Percentiles rank a stretch among this genome's conserved stretches.
Conservation (phyloP, 2,113 vertebrate species). For the Ictalurus furcatus region DNA sequence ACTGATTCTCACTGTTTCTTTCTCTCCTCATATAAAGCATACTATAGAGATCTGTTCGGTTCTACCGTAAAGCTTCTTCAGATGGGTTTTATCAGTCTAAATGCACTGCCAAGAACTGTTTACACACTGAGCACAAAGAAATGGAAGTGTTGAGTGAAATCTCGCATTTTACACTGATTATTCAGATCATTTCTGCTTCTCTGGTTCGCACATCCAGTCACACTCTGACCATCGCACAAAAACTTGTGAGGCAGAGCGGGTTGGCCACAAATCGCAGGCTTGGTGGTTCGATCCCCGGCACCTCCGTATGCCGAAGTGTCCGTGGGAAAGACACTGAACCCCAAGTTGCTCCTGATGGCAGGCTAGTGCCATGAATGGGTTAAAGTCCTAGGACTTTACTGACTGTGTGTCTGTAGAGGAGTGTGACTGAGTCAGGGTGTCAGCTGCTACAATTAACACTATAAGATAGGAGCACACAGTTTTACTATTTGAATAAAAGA, state of each 20-base stretch:
- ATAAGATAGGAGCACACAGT: not conserved
- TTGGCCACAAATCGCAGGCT: too few relatives aligned
- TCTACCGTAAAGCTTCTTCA: not conserved
- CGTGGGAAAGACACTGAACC: too few relatives aligned
- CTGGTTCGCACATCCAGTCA: not conserved
- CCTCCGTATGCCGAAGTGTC: too few relatives aligned
- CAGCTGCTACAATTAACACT: not conserved
- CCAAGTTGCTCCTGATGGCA: too few relatives aligned
- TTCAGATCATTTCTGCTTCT: not conserved
- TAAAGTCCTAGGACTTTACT: not conserved
- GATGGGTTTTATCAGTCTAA: not conserved
- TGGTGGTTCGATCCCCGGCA: too few relatives aligned
- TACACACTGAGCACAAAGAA: not conserved
- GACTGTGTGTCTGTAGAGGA: not conserved
- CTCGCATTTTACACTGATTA: not conserved
- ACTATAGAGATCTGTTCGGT: not conserved
- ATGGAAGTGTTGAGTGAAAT: not conserved
- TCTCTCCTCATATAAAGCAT: not conserved
- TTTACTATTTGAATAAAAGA: not conserved
- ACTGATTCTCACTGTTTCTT: not conserved
- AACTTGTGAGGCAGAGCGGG: not conserved
- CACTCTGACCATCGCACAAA: not conserved
- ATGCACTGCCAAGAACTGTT: not conserved
- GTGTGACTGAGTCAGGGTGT: not conserved
- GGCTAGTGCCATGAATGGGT: too few relatives aligned